These are phyloP conservation scores for Hippolais icterina DNA, from an alignment of 2,113 vertebrate species.

Conservation along the genomic window DNA sequence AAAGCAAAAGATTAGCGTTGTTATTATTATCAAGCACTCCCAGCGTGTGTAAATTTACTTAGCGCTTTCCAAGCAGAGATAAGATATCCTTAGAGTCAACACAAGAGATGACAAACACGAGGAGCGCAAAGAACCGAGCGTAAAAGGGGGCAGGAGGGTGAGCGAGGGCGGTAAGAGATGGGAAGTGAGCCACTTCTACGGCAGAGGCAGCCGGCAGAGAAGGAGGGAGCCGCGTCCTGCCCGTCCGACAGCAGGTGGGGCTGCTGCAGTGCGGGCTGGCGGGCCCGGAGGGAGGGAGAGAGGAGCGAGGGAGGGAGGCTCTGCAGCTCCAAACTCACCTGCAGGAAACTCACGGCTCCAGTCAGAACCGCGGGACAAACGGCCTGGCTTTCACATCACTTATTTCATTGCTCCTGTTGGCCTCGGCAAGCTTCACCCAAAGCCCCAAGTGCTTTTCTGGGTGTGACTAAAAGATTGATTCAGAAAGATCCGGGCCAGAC, in stretches of 20 bases:
- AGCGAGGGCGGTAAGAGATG: background rate
- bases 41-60: background rate
- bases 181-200: accelerated
- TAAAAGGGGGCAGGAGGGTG: background rate
- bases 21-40: background rate
- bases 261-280: slow-evolving; percentile 13
- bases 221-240: background rate
- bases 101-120: background rate
- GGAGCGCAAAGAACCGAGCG: background rate
- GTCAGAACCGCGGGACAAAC: accelerated
- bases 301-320: accelerated
- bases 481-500: background rate
- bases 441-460: background rate
- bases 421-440: background rate
- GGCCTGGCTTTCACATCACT: background rate
- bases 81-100: background rate
- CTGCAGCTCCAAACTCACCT: accelerated
- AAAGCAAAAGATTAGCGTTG: background rate
- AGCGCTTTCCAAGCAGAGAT: background rate
- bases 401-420: background rate
- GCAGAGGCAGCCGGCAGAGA: no score
- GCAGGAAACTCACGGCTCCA: accelerated
- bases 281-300: background rate
- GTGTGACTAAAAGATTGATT: background rate
- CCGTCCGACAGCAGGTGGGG: slow-evolving; percentile 74